Conservation (phyloP, 2,797 vertebrate genomes). For the Oryzias sinensis region DNA sequence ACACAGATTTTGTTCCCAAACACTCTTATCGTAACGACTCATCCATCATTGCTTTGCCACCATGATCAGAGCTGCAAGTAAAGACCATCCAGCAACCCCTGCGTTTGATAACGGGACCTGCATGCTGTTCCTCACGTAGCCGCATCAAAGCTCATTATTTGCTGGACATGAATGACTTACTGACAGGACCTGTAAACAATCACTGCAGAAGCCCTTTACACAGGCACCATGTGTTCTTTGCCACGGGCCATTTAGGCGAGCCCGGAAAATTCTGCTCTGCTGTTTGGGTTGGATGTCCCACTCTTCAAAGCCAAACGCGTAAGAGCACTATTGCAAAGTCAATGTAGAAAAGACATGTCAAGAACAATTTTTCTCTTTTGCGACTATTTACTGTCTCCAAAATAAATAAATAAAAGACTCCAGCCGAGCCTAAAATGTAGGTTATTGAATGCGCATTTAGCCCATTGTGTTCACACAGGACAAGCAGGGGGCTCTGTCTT, state of each 20-base stretch:
- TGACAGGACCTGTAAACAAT: slow-evolving; percentile 24
- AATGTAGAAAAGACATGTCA: too few relatives aligned
- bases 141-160: slow-evolving; percentile 47
- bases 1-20: slow-evolving; percentile 8
- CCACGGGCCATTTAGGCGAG: slow-evolving; percentile 34
- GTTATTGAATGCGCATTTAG: too few relatives aligned
- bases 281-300: slow-evolving; percentile 37
- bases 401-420: too few relatives aligned
- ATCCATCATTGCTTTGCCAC: slow-evolving; percentile 17
- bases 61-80: slow-evolving; percentile 30
- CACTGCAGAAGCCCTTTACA: slow-evolving; percentile 1
- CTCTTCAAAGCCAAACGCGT: slow-evolving; percentile 17
- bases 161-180: slow-evolving; percentile 10
- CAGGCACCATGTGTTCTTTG: not conserved
- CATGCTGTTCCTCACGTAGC: slow-evolving; percentile 58
- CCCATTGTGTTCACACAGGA: too few relatives aligned
- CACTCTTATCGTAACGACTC: slow-evolving; percentile 3
- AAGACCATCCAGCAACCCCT: slow-evolving; percentile 6
- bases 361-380: too few relatives aligned
- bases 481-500: too few relatives aligned
- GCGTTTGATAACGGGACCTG: slow-evolving; percentile 46
- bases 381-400: too few relatives aligned
- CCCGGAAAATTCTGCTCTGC: slow-evolving; percentile 18
- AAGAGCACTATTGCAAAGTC: too few relatives aligned
- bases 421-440: too few relatives aligned